Evolutionary conservation across 2,888 invertebrate genomes (phyloP), one percentile per base, ranked within the genome.

Genomic region (Opisthograptis luteolata): DNA sequence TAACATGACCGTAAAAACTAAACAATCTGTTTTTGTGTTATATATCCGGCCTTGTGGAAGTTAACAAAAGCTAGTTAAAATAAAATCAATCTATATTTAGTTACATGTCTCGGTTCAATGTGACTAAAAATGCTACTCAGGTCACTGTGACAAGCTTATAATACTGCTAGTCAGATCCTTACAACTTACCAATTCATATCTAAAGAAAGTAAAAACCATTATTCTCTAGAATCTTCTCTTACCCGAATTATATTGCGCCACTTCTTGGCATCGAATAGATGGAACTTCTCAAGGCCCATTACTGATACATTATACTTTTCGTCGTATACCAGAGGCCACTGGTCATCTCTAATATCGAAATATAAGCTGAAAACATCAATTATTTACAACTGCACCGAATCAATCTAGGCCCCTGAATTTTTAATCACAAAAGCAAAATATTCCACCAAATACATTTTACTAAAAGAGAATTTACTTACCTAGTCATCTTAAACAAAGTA

Each of bases 231-330:
- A 24, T 22, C 5, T 6, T 6, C 7, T 24, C 31, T 34, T 12
- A 46, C 95, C 88, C 93, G 85, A 64, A 94, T 92, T 60, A 97
- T 93, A 71, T 95, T 93, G 53, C 94, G 94, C 94, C 97, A 97
- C 90, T 98, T 98, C 58, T 93, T 93, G 0, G 97, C 93, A 91
- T 98, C 97, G 78, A 98, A 97, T 0, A 97, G 94, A 86, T 98
- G 97, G 7, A 96, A 88, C 76, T 94, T 96, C 78, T 98, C 96
- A 49, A 98, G 84, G 7, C 97, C 96, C 70, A 92, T 87, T 78
- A 97, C 95, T 19, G 93, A 92, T 20, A 98, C 96, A 76, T 96
- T 95, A 79, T 97, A 97, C 44, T 93, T 93, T 9, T 93, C 85
- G 55, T 94, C 91, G 75, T 96, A 97, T 1, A 97, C 92, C 48